Evolutionary conservation across 2,888 invertebrate genomes (phyloP), one percentile per base, ranked within the genome.

Genomic region (Ischnura elegans): DNA sequence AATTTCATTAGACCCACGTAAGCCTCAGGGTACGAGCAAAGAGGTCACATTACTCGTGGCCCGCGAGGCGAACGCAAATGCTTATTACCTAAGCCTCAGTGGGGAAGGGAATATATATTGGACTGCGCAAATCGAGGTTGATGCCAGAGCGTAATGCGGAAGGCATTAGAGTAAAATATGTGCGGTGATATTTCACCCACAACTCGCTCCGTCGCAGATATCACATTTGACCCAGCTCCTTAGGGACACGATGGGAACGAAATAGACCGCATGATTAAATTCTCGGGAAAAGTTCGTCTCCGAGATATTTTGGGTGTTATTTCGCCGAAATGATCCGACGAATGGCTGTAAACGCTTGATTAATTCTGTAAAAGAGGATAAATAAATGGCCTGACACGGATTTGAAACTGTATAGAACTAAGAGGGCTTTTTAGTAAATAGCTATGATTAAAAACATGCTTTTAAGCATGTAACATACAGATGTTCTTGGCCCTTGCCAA

Each of bases 141-240:
- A 61, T 61, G 61, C 8, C n/a, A n/a, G n/a, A 13, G n/a, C n/a
- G 61, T 61, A 61, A 61, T 61, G 61, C 61, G 61, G 61, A 61
- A n/a, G 61, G n/a, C 61, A n/a, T 61, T 61, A 61, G 61, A 61
- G 61, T 61, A 61, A 61, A 61, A 61, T 61, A 61, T 61, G 61
- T 61, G n/a, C 21, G 61, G 61, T 61, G n/a, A 61, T 61, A 61
- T 61, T 61, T 61, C 61, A 25, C 61, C n/a, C 61, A 3, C 51
- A 13, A 6, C n/a, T n/a, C n/a, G 61, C n/a, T 61, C n/a, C 25
- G n/a, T 61, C n/a, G 61, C 61, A 61, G 61, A n/a, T 25, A 61
- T 61, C 61, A 25, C 61, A 61, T 61, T 51, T 61, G 61, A 61
- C 61, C 61, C n/a, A 61, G 61, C 61, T 61, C n/a, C 61, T 61